phyloP scores from a whole-genome alignment of 2,888 invertebrate species.

The Capitulum mitella region DNA sequence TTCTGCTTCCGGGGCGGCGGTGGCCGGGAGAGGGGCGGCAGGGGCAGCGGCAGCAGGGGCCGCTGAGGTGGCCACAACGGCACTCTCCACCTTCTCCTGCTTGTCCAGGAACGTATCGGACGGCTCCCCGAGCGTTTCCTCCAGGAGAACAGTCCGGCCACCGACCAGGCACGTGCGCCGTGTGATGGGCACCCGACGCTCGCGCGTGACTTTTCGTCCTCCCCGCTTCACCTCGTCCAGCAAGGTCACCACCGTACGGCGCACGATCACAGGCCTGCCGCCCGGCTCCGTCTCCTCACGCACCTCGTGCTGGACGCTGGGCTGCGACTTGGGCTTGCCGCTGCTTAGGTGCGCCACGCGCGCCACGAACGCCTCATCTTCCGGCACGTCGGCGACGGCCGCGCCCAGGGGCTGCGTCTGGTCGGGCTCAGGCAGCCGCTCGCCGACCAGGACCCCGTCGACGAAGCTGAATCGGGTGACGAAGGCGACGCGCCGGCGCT shows the following conservation, averaged over 20 bases:
- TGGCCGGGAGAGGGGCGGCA: background rate
- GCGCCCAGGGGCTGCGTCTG: background rate
- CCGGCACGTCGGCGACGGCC: background rate
- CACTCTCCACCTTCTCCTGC: background rate
- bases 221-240: background rate
- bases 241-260: background rate
- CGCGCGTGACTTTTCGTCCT: background rate
- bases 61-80: background rate
- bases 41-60: background rate
- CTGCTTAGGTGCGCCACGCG: background rate
- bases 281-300: background rate
- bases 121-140: background rate
- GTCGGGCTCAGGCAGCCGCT: background rate
- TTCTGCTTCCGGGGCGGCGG: too few relatives aligned
- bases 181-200: background rate
- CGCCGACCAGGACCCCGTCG: background rate
- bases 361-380: background rate
- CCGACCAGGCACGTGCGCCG: background rate
- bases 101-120: background rate
- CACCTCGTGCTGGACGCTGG: background rate
- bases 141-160: background rate
- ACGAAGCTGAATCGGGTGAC: background rate
- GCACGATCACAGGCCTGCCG: background rate
- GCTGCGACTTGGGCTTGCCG: background rate
- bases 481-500: background rate